Evolutionary conservation across 2,113 vertebrate genomes (phyloP).

Genomic region (Vidua macroura): DNA sequence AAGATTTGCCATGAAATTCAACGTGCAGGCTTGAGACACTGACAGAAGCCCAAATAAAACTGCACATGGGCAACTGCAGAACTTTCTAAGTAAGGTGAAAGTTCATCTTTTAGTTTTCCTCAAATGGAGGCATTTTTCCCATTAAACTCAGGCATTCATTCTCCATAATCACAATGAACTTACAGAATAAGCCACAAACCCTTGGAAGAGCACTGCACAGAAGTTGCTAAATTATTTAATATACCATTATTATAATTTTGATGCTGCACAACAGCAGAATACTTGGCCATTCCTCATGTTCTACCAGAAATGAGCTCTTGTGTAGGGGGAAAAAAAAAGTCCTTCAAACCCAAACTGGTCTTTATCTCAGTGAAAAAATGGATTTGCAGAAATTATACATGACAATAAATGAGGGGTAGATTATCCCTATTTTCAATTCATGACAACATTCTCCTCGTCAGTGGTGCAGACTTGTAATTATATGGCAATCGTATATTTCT

Average conservation of each 20-base stretch:
- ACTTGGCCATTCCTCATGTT: background rate
- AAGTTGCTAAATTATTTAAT: slow-evolving; percentile 56
- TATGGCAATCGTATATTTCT: background rate
- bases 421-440: slow-evolving; percentile 13
- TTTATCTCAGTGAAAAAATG: slow-evolving; percentile 9
- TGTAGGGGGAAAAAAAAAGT: background rate
- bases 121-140: background rate
- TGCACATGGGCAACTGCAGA: background rate
- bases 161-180: background rate
- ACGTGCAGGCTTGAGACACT: background rate
- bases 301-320: background rate
- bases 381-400: slow-evolving; percentile 1
- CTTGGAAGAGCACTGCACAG: slow-evolving; percentile 10
- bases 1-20: background rate
- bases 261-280: slow-evolving; percentile 29
- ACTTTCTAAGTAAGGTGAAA: background rate
- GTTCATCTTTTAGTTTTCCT: background rate
- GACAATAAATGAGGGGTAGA: background rate
- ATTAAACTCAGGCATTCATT: background rate
- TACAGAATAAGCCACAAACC: background rate
- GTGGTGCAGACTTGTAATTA: background rate
- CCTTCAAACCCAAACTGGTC: background rate
- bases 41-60: background rate
- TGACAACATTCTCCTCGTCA: background rate
- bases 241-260: slow-evolving; percentile 16